Evolutionary conservation across 2,797 vertebrate genomes (phyloP).

Genomic region (Lepidocolaptes lacrymiger): DNA sequence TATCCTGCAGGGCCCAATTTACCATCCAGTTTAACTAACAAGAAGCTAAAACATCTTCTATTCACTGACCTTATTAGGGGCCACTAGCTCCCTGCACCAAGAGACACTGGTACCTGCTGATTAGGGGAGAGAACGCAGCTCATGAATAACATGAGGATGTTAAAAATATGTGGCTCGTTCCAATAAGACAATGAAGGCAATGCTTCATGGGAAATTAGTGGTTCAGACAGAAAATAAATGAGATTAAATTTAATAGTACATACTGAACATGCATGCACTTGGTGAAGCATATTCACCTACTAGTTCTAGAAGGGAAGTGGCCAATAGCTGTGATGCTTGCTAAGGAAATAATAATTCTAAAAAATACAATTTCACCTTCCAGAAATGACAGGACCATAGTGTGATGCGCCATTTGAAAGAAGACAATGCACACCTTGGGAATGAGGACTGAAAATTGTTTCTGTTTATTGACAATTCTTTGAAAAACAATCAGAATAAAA

Average conservation of each 20-base stretch:
- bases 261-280: neutral
- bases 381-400: neutral
- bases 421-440: neutral
- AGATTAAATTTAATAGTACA: neutral
- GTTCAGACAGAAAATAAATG: neutral
- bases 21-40: neutral
- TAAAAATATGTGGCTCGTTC: neutral
- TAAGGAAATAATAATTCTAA: neutral
- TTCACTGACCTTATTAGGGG: neutral
- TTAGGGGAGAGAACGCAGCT: neutral
- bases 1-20: neutral
- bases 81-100: neutral
- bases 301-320: neutral
- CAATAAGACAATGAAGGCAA: neutral
- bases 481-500: neutral
- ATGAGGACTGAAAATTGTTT: neutral
- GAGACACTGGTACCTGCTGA: neutral
- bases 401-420: neutral
- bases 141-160: neutral
- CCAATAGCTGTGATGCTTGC: neutral
- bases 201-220: neutral
- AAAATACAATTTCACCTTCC: neutral
- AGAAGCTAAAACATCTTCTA: neutral
- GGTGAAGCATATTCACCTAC: neutral
- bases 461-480: neutral